phyloP scores from a whole-genome alignment of 2,888 invertebrate species.

The Caenorhabditis panamensis region DNA sequence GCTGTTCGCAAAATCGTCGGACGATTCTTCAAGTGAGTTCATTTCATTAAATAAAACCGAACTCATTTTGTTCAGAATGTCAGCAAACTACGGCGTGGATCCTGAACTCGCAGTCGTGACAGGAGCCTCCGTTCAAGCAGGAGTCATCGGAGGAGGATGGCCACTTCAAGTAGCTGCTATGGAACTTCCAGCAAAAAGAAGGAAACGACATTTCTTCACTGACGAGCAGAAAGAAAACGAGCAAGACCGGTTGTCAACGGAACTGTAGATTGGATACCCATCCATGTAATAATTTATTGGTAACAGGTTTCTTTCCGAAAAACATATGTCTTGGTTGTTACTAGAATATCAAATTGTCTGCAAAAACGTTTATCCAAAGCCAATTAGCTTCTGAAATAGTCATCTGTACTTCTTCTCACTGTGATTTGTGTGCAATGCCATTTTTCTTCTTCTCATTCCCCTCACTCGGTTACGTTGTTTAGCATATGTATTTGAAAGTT shows the following conservation, averaged over 20 bases:
- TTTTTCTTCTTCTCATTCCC: neutral
- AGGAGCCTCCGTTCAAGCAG: slow-evolving; percentile 84
- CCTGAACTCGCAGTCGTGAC: slow-evolving; percentile 84
- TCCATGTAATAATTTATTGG: slow-evolving; percentile 20
- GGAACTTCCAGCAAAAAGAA: slow-evolving; percentile 74
- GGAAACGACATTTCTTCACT: slow-evolving; percentile 79
- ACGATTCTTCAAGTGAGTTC: slow-evolving; percentile 82
- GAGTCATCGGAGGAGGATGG: slow-evolving; percentile 84
- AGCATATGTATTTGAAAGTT: slow-evolving; percentile 4
- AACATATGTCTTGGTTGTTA: neutral
- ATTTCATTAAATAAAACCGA: no score
- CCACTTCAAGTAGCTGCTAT: slow-evolving; percentile 82
- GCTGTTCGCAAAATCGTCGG: slow-evolving; percentile 82
- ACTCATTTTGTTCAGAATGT: no score
- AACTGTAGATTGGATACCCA: slow-evolving; percentile 26
- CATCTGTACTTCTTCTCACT: neutral
- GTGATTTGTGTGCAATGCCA: slow-evolving; percentile 28
- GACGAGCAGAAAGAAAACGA: slow-evolving; percentile 68
- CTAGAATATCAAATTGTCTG: slow-evolving; percentile 7
- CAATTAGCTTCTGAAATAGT: neutral
- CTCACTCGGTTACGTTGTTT: neutral
- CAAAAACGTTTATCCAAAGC: neutral
- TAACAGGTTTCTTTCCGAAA: slow-evolving; percentile 22
- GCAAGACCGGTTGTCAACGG: slow-evolving; percentile 39
- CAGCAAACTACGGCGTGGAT: slow-evolving; percentile 82